Evolutionary conservation across 2,888 invertebrate species (phyloP).

Genomic region (Branchipolynoe longqiensis): DNA sequence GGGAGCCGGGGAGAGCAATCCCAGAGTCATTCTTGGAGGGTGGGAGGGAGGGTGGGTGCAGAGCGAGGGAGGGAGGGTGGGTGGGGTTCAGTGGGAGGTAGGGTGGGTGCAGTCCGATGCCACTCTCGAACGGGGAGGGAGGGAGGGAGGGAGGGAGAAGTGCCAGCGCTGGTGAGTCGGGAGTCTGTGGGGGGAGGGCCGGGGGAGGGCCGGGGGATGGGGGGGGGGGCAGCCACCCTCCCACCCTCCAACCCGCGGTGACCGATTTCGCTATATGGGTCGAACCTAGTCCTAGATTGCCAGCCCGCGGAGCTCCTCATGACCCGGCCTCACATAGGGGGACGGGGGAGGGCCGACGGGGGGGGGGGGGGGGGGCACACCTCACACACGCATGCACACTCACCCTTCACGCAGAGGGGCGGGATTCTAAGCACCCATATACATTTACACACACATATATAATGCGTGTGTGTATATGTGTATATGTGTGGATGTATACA

Average conservation of each 20-base stretch:
- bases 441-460: no score
- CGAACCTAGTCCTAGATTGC: conserved; percentile 54
- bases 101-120: background rate
- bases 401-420: no score
- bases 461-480: no score
- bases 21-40: no score
- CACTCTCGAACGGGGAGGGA: background rate
- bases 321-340: no score
- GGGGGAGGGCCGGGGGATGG: background rate
- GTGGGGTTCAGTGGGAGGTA: background rate
- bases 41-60: conserved; percentile 17
- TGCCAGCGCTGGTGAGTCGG: background rate
- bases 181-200: background rate
- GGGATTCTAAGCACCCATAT: no score
- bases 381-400: background rate
- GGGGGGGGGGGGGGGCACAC: background rate
- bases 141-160: background rate
- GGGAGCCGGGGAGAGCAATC: background rate
- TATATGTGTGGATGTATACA: no score
- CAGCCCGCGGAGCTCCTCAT: background rate
- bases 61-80: background rate
- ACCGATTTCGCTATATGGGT: conserved; percentile 53
- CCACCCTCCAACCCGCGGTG: background rate
- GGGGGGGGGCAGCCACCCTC: background rate
- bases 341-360: background rate